A percentile compares a stretch with the other conserved stretches of the same genome.
Evolutionary conservation across 2,888 invertebrate genomes (phyloP).

Genomic region (Entomobrya multifasciata): DNA sequence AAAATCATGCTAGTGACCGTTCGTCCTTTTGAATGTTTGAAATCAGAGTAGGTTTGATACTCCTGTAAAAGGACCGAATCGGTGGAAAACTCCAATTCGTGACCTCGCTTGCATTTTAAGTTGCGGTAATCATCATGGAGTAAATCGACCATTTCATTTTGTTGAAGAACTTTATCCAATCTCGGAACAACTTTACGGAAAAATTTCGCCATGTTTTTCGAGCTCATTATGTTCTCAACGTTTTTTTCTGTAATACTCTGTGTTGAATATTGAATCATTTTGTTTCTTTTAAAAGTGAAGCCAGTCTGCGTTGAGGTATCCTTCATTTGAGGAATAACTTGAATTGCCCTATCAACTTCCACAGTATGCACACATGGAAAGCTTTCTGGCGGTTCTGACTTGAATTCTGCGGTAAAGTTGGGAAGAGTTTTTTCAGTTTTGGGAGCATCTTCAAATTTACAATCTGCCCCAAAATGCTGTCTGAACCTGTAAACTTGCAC

Average conservation of each 20-base stretch:
- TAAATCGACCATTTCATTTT: constrained; percentile 79
- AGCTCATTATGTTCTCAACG: constrained; percentile 69
- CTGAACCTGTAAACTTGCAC: constrained; percentile 66
- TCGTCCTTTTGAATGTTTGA: constrained; percentile 76
- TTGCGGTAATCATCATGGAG: constrained; percentile 76
- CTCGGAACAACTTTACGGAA: constrained; percentile 68
- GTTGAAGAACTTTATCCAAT: constrained; percentile 75
- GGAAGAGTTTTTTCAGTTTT: constrained; percentile 53
- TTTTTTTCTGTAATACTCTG: constrained; percentile 72
- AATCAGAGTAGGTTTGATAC: constrained; percentile 77
- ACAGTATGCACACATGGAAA: constrained; percentile 67
- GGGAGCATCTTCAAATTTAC: constrained; percentile 69
- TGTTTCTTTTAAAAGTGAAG: constrained; percentile 78
- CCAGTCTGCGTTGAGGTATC: constrained; percentile 76
- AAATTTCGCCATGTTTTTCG: constrained; percentile 71
- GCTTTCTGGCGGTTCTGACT: constrained; percentile 65
- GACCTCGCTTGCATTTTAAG: constrained; percentile 76
- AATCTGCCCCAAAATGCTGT: constrained; percentile 66
- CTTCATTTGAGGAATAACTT: constrained; percentile 75
- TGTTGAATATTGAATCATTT: constrained; percentile 77
- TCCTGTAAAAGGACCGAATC: constrained; percentile 77
- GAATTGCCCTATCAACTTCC: constrained; percentile 76
- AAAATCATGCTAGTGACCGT: constrained; percentile 76
- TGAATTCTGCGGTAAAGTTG: constrained; percentile 66
- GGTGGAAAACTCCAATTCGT: constrained; percentile 78